phyloP scores from a whole-genome alignment of 2,113 vertebrate species.

The Oxyura jamaicensis region DNA sequence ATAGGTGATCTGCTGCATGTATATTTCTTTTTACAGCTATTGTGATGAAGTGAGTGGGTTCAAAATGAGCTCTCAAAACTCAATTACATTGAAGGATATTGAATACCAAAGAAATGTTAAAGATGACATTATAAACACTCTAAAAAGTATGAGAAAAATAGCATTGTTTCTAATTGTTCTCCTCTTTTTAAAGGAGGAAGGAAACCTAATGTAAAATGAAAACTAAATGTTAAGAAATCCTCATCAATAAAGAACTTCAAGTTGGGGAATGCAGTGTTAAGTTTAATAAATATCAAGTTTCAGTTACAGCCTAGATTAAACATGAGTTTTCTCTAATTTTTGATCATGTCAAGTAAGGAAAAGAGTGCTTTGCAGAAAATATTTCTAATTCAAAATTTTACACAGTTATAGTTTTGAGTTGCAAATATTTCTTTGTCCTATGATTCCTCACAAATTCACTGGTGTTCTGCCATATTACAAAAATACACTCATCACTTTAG shows the following conservation, averaged over 20 bases:
- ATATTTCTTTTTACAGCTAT: not conserved
- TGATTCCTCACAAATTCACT: not conserved
- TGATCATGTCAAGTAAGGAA: not conserved
- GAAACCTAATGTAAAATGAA: not conserved
- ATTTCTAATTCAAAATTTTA: not conserved
- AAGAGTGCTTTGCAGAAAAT: not conserved
- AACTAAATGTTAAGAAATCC: not conserved
- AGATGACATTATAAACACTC: not conserved
- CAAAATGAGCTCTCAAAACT: not conserved
- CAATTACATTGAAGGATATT: not conserved
- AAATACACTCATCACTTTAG: not conserved
- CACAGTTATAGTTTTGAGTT: not conserved
- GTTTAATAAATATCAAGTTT: not conserved
- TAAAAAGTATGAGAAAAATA: not conserved
- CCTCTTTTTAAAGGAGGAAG: not conserved
- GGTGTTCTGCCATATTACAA: not conserved
- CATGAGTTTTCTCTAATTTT: not conserved
- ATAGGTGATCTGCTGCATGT: not conserved
- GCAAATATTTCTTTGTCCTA: not conserved
- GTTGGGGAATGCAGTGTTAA: not conserved
- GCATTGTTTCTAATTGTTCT: not conserved
- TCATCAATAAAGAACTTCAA: not conserved
- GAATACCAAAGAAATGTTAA: not conserved
- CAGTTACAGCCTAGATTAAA: not conserved
- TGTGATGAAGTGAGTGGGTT: not conserved